Evolutionary conservation across 2,888 invertebrate genomes (phyloP).

Genomic region (Geotrupes spiniger): DNA sequence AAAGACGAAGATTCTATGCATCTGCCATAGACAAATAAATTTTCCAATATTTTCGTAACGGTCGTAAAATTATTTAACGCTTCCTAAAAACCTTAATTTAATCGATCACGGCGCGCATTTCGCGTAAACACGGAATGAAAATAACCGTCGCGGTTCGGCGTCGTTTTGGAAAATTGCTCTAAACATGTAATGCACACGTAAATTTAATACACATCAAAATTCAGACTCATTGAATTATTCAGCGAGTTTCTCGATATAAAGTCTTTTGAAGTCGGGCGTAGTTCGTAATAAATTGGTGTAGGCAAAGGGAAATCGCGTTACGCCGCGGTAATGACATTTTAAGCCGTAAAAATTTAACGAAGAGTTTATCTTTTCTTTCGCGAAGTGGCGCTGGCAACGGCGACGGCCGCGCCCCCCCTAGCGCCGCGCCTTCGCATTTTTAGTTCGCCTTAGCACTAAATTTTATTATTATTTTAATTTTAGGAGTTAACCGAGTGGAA

Average conservation of each 20-base stretch:
- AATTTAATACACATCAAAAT: constrained; percentile 19
- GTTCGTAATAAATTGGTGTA: constrained; percentile 24
- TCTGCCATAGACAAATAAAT: too few relatives aligned
- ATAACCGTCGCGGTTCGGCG: too few relatives aligned
- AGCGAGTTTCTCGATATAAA: constrained; percentile 19
- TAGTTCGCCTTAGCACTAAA: constrained; percentile 31
- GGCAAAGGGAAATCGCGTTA: constrained; percentile 30
- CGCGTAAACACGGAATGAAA: too few relatives aligned
- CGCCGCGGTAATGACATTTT: constrained; percentile 29
- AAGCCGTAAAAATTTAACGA: constrained; percentile 34
- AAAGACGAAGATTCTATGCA: too few relatives aligned
- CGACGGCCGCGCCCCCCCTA: constrained; percentile 17
- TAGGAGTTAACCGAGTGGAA: constrained; percentile 35
- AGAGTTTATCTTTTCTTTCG: constrained; percentile 35
- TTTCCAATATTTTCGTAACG: too few relatives aligned
- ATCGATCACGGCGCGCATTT: too few relatives aligned
- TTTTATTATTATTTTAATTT: constrained; percentile 39
- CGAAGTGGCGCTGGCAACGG: constrained; percentile 24
- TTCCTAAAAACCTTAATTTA: too few relatives aligned
- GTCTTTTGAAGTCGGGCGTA: constrained; percentile 25
- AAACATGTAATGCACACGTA: constrained; percentile 1
- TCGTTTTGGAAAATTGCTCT: too few relatives aligned
- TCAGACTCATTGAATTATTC: constrained; percentile 21
- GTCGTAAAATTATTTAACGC: too few relatives aligned
- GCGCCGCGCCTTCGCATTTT: constrained; percentile 15